Percentiles rank a stretch among this genome's conserved stretches.
These are phyloP conservation scores for Pseudobourletiella spinata DNA, from an alignment of 1,140 invertebrate genomes.

Conservation along the genomic window DNA sequence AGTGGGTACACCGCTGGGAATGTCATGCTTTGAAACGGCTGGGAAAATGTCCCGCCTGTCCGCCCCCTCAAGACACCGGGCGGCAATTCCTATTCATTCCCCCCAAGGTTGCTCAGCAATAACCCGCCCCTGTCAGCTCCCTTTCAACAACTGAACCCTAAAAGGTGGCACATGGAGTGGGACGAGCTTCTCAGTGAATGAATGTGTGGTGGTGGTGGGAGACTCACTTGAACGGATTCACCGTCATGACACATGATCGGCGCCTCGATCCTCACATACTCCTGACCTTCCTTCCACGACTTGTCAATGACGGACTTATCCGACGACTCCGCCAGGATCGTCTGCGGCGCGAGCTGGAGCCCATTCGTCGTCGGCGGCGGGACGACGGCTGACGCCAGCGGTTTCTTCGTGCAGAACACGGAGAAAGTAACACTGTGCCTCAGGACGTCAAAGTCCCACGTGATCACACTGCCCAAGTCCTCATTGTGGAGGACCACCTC, in stretches of 20 bases:
- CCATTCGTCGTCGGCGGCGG: constrained; percentile 26
- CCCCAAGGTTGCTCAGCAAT: no score
- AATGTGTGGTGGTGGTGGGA: no score
- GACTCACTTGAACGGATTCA: constrained; percentile 75
- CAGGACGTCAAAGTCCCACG: constrained; percentile 95
- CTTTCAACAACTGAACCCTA: no score
- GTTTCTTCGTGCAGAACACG: constrained; percentile 37
- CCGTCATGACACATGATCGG: constrained; percentile 79
- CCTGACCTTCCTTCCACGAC: constrained; percentile 65
- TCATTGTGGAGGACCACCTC: constrained; percentile 72
- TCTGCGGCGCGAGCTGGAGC: constrained; percentile 8
- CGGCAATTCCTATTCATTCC: no score
- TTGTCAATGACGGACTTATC: constrained; percentile 57
- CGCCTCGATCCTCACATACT: constrained; percentile 69
- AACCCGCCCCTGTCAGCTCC: no score
- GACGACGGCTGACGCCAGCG: constrained; percentile 32
- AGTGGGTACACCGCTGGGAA: no score
- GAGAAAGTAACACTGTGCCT: constrained; percentile 42
- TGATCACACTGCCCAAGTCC: constrained; percentile 79
- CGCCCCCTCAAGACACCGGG: no score
- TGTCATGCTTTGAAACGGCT: no score
- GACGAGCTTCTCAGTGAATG: no score
- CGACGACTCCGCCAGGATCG: constrained; percentile 38
- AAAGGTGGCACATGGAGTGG: no score
- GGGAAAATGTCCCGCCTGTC: no score